Conservation (phyloP, 2,888 invertebrate genomes). For the Protodeltote pygarga region DNA sequence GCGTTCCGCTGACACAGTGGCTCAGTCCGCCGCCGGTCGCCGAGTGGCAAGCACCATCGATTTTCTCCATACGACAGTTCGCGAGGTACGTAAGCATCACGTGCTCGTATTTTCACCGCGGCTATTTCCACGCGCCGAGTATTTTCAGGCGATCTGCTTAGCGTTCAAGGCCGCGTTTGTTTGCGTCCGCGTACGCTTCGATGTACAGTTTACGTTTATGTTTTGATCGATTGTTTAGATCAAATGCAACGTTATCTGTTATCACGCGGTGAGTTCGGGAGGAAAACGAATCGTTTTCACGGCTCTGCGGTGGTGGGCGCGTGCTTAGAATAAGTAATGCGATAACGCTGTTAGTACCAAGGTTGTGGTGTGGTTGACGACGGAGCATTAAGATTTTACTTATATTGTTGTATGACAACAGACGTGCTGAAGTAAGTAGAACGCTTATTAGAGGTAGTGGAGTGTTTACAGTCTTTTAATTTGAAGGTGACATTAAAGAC, state of each 20-base stretch:
- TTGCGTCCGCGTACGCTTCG: slow-evolving; percentile 73
- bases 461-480: slow-evolving; percentile 9
- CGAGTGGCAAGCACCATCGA: slow-evolving; percentile 86
- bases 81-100: slow-evolving; percentile 84
- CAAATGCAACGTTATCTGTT: slow-evolving; percentile 59
- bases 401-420: slow-evolving; percentile 37
- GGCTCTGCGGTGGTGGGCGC: slow-evolving; percentile 65
- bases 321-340: slow-evolving; percentile 70
- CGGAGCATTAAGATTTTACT: slow-evolving; percentile 41
- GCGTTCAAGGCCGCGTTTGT: slow-evolving; percentile 84
- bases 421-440: slow-evolving; percentile 38
- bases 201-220: slow-evolving; percentile 62
- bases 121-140: slow-evolving; percentile 83
- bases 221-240: slow-evolving; percentile 66
- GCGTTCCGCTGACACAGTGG: slow-evolving; percentile 86
- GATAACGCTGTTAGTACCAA: slow-evolving; percentile 64
- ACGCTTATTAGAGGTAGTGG: slow-evolving; percentile 34
- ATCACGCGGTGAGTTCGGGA: slow-evolving; percentile 58
- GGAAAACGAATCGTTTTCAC: slow-evolving; percentile 77
- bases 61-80: slow-evolving; percentile 80
- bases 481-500: slow-evolving; percentile 26
- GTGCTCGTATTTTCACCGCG: slow-evolving; percentile 82
- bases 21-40: slow-evolving; percentile 86
- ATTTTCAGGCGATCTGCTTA: slow-evolving; percentile 82
- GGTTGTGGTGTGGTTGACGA: slow-evolving; percentile 52